Base-by-base conservation (phyloP, 2,888 invertebrate genomes). In the Endomychus coccineus region DNA sequence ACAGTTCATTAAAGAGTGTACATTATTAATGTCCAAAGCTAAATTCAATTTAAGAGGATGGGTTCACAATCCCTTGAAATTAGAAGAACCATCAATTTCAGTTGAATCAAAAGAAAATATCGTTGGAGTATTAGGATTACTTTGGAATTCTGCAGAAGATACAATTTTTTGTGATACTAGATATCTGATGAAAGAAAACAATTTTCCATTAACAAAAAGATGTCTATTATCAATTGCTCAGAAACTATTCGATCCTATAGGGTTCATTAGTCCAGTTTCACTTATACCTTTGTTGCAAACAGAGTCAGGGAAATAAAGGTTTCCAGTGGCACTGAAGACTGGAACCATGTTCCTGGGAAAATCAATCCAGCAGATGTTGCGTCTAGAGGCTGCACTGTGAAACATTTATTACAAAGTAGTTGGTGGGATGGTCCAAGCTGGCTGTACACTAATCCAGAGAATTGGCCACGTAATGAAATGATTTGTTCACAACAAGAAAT, bases 381-480 rank as follows among this genome's bases (percentile, higher is more conserved):
- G 4, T 55, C 54, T 1, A 25, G 57, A 30, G 58, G 56, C 3
- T 56, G 55, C 34, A 34, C 27, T 14, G 37, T 48, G 2, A 27
- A 38, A 27, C 34, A 49, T 15, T 40, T 58, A 3, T 4, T 50
- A 5, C 38, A 51, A 15, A 43, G 46, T 2, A 32, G 33, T 45
- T 59, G 56, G 57, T 59, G 53, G 57, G 43, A 49, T 43, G 56
- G 56, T 4, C 56, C 57, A 7, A 10, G 29, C 2, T 58, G 56
- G 57, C 34, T 60, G 9, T 34, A 36, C 13, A 10, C 35, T 15
- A 6, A 36, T 5, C 22, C 36, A 13, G 36, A 46, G 13, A 6
- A 40, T 7, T 56, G 55, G 53, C 54, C 55, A 4, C 16, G 12
- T 4, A 12, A 31, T 1, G 4, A 42, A 5, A 2, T 12, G n/a